Percentiles rank a stretch among this genome's conserved stretches.
phyloP scores from a whole-genome alignment of 2,797 vertebrate species.

The Ambastaia sidthimunki region DNA sequence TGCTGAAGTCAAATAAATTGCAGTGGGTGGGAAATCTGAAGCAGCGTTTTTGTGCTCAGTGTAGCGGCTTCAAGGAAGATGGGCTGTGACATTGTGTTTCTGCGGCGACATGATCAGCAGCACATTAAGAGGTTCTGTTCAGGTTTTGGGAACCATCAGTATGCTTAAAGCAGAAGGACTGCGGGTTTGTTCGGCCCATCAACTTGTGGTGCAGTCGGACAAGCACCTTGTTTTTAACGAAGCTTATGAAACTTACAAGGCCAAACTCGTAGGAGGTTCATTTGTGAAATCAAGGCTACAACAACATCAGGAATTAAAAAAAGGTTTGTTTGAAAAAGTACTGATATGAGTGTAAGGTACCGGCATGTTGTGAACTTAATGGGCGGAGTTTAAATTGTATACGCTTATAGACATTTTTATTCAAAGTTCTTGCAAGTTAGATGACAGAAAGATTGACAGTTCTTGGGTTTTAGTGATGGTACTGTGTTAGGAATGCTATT shows the following conservation, averaged over 20 bases:
- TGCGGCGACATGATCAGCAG: constrained; percentile 38
- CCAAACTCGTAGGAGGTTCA: not conserved
- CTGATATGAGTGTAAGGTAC: not conserved
- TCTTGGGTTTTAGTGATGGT: not conserved
- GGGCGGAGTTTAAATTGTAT: too few species aligned
- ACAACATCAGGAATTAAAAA: not conserved
- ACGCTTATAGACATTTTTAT: too few species aligned
- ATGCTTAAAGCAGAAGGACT: constrained; percentile 36
- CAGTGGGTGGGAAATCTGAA: constrained; percentile 23
- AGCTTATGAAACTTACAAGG: constrained; percentile 12
- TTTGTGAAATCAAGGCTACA: not conserved
- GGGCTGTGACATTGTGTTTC: constrained; percentile 48
- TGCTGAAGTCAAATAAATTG: constrained; percentile 35
- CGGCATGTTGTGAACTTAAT: not conserved
- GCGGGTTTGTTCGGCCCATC: constrained; percentile 6
- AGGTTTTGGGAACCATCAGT: constrained; percentile 29
- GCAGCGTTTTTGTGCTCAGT: constrained; percentile 34
- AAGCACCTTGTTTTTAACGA: constrained; percentile 7
- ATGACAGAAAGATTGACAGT: not conserved
- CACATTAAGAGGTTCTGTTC: constrained; percentile 19
- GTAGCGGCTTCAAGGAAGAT: constrained; percentile 23
- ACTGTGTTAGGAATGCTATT: constrained; percentile 46
- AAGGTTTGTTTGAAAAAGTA: not conserved
- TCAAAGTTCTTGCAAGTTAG: too few species aligned
- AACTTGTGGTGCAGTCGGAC: constrained; percentile 13